phyloP scores from a whole-genome alignment of 2,797 vertebrate species.

The Onychomys torridus region DNA sequence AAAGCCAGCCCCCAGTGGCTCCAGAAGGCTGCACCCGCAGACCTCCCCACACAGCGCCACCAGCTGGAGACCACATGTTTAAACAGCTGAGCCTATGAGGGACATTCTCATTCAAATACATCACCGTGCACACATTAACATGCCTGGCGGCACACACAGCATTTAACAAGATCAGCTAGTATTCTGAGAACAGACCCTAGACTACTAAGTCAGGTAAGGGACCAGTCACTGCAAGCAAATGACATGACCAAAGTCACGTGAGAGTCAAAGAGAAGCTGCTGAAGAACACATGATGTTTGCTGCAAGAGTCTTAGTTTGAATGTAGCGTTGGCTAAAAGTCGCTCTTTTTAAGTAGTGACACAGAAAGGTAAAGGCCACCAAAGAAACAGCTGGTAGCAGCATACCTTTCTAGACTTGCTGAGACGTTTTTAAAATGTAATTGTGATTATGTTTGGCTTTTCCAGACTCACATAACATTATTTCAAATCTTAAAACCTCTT shows the following conservation, averaged over 20 bases:
- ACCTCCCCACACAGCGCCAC: not conserved
- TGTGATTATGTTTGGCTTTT: not conserved
- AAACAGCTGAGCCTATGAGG: no score
- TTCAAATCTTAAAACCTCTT: not conserved
- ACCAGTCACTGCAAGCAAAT: not conserved
- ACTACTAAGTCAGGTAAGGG: not conserved
- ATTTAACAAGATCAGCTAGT: not conserved
- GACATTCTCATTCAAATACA: not conserved
- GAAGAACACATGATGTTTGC: not conserved
- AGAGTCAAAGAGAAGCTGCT: not conserved
- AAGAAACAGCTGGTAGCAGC: not conserved
- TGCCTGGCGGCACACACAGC: no score
- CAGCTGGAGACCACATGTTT: not conserved
- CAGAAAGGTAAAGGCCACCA: not conserved
- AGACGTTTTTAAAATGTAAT: not conserved
- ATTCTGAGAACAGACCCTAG: not conserved
- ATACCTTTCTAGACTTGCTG: not conserved
- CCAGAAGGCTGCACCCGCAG: not conserved
- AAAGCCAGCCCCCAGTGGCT: not conserved
- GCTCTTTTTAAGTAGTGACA: not conserved
- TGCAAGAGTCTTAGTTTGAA: not conserved
- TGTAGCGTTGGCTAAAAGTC: not conserved
- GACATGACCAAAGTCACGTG: not conserved
- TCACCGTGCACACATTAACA: not conserved
- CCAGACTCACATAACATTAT: not conserved